These are phyloP conservation scores for Acromyrmex charruanus DNA, from an alignment of 1,140 invertebrate species.

Conservation along the genomic window DNA sequence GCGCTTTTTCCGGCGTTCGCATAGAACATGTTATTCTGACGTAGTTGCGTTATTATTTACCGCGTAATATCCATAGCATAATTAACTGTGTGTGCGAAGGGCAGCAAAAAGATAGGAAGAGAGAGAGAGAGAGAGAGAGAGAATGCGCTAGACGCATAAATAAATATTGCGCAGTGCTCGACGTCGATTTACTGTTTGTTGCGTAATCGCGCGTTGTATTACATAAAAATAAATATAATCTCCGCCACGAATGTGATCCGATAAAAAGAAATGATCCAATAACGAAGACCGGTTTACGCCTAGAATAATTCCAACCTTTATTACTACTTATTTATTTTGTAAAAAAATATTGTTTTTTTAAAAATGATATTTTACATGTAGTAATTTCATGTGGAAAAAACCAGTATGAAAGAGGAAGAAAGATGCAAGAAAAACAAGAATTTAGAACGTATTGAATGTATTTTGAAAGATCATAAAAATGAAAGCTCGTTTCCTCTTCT, in stretches of 20 bases:
- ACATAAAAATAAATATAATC: slow-evolving; percentile 43
- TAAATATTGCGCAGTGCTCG: slow-evolving; percentile 40
- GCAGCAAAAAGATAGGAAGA: not conserved
- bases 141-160: slow-evolving; percentile 23
- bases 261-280: slow-evolving; percentile 12
- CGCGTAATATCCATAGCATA: slow-evolving; percentile 57
- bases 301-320: not conserved
- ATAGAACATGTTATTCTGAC: slow-evolving; percentile 15
- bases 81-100: slow-evolving; percentile 27
- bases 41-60: slow-evolving; percentile 73
- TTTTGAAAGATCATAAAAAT: not conserved
- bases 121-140: not conserved
- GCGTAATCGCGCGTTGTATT: slow-evolving; percentile 32
- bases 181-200: slow-evolving; percentile 35
- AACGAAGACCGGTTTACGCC: not conserved
- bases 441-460: not conserved
- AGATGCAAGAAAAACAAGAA: not conserved
- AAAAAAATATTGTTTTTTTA: too few relatives aligned
- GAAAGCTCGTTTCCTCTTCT: not conserved
- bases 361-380: not conserved
- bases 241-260: slow-evolving; percentile 15
- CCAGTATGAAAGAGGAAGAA: not conserved
- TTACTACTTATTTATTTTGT: not conserved
- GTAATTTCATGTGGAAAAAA: not conserved
- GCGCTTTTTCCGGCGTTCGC: slow-evolving; percentile 52